Evolutionary conservation across 2,888 invertebrate species (phyloP).

Genomic region (Melolontha melolontha): DNA sequence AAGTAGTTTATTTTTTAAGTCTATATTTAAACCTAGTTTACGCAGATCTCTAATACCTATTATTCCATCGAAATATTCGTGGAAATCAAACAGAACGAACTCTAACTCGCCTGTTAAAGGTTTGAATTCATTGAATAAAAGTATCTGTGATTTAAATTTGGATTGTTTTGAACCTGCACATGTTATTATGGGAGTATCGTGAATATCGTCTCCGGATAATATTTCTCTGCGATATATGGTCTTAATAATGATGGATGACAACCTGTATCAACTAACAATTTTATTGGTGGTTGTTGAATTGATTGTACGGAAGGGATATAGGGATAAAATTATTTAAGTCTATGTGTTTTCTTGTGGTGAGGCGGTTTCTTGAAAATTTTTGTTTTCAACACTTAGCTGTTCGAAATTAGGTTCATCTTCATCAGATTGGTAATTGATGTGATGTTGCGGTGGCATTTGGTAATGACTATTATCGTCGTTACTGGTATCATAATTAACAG

Average conservation of each 20-base stretch:
- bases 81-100: slow-evolving; percentile 31
- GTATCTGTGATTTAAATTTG: slow-evolving; percentile 18
- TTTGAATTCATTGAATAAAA: slow-evolving; percentile 14
- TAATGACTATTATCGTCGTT: no score
- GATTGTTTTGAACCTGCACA: slow-evolving; percentile 13
- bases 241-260: slow-evolving; percentile 19
- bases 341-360: not conserved
- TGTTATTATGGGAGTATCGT: slow-evolving; percentile 25
- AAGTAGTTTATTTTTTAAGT: slow-evolving; percentile 31
- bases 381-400: no score
- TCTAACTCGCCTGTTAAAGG: not conserved
- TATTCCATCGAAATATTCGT: slow-evolving; percentile 40
- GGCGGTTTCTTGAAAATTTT: no score
- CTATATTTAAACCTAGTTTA: slow-evolving; percentile 19
- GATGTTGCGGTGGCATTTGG: no score
- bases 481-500: no score
- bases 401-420: no score
- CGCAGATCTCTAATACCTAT: slow-evolving; percentile 28
- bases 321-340: not conserved
- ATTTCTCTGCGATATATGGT: not conserved
- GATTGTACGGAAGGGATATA: not conserved
- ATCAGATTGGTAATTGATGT: no score
- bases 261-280: slow-evolving; percentile 32
- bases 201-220: slow-evolving; percentile 8
- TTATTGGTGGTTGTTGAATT: not conserved